phyloP scores from a whole-genome alignment of 2,113 vertebrate genomes.

The Odobenus rosmarus region DNA sequence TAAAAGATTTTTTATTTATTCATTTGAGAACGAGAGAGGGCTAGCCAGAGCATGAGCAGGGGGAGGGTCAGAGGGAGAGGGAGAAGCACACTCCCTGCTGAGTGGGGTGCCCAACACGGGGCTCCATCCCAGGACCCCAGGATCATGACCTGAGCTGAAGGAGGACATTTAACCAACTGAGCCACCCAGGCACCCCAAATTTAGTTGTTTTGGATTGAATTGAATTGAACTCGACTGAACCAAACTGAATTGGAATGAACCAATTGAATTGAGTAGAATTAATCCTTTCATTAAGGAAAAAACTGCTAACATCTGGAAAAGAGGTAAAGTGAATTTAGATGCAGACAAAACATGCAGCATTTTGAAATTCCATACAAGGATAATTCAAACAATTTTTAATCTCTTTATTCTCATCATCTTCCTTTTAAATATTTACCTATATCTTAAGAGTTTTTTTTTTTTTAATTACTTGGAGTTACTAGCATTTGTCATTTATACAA shows the following conservation, averaged over 20 bases:
- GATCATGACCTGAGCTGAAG: too few species aligned
- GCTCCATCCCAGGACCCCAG: too few species aligned
- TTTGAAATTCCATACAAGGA: constrained; percentile 15
- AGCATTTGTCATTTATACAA: neutral
- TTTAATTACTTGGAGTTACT: neutral
- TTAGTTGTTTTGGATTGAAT: constrained; percentile 28
- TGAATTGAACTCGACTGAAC: constrained; percentile 16
- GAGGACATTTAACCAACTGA: too few species aligned
- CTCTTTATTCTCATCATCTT: neutral
- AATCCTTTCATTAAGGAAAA: neutral
- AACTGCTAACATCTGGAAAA: neutral
- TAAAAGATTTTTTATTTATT: too few species aligned
- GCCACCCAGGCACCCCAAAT: neutral
- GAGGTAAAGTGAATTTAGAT: neutral
- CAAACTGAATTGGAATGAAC: neutral
- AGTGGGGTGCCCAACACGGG: too few species aligned
- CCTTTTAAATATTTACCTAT: neutral
- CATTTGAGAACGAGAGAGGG: too few species aligned
- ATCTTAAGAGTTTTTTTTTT: neutral
- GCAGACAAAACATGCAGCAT: neutral
- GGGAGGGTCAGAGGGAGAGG: too few species aligned
- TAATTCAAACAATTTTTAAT: neutral
- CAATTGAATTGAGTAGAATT: constrained; percentile 12
- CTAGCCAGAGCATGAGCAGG: too few species aligned
- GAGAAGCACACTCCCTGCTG: too few species aligned